Base-by-base conservation (phyloP, 2,888 invertebrate species). In the Polymixis flavicincta region DNA sequence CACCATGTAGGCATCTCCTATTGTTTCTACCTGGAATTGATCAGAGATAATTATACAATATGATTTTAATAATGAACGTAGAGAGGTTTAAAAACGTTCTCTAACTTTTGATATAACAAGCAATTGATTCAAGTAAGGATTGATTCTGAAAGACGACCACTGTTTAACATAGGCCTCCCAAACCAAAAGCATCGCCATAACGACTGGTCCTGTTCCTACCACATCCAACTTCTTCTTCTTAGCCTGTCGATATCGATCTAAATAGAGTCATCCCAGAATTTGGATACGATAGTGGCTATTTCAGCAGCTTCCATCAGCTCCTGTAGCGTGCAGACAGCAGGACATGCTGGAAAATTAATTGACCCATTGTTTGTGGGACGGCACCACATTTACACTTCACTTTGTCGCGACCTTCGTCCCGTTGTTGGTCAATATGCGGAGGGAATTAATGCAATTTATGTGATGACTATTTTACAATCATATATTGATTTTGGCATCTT, bases 1-100 rank as follows among this genome's bases (percentile, higher is more conserved):
- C 0, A 99, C 99, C 99, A 99, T 99, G 93, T 99, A 99, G 0
- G 99, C 99, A 92, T 99, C 99, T 0, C 99, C 99, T 86, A 99
- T 99, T 0, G 99, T 99, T 96, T 99, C 99, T 57, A 99, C 99
- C 99, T 99, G 92, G 1, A 85, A 85, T 45, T 57, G 7, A 50
- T 59, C 13, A 55, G 13, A 32, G 28, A 22, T 25, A 22, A 2
- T 22, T 57, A 9, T 14, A 61, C 14, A 42, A 50, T 2, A 48
- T 8, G 7, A 19, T 17, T 42, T 37, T 37, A n/a, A 61, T 17
- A 17, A 63, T 17, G n/a, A n/a, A 14, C 1, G 22, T 37, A 37
- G 14, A 28, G 19, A 19, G 9, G 19, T 19, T 69, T 32, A 1
- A 28, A 7, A 9, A 1, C 14, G 28, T 45, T 42, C 5, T 1